These are phyloP conservation scores for Ammodytes dubius DNA, from an alignment of 2,113 vertebrate species.

Conservation along the genomic window DNA sequence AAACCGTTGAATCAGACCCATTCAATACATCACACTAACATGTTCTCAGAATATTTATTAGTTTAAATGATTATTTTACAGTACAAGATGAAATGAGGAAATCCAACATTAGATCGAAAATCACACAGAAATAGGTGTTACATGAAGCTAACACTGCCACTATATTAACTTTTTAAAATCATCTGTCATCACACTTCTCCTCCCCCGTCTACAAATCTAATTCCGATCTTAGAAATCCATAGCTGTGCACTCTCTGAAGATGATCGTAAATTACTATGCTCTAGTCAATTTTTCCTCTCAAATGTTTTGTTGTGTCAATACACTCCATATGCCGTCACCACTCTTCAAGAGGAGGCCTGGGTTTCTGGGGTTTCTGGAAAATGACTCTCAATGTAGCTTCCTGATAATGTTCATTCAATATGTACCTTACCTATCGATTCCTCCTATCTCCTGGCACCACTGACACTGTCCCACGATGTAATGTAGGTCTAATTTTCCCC, in stretches of 20 bases:
- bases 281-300: not conserved
- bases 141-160: too few species aligned
- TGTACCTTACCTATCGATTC: slow-evolving; percentile 64
- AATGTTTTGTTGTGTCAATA: not conserved
- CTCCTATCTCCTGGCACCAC: slow-evolving; percentile 25
- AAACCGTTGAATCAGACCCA: too few species aligned
- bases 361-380: slow-evolving; percentile 5
- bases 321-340: not conserved
- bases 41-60: too few species aligned
- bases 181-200: not conserved
- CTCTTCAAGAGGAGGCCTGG: not conserved
- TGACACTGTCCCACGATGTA: slow-evolving; percentile 43
- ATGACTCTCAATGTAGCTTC: slow-evolving; percentile 60
- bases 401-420: slow-evolving; percentile 66
- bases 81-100: too few species aligned
- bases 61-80: too few species aligned
- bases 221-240: too few species aligned
- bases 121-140: too few species aligned
- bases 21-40: too few species aligned
- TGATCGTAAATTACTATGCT: too few species aligned
- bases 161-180: not conserved
- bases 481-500: slow-evolving; percentile 35
- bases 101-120: too few species aligned
- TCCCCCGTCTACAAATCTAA: not conserved
- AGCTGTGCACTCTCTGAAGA: too few species aligned